These are phyloP conservation scores for Aphelenchoides avenae DNA, from an alignment of 1,140 invertebrate genomes.

Conservation along the genomic window DNA sequence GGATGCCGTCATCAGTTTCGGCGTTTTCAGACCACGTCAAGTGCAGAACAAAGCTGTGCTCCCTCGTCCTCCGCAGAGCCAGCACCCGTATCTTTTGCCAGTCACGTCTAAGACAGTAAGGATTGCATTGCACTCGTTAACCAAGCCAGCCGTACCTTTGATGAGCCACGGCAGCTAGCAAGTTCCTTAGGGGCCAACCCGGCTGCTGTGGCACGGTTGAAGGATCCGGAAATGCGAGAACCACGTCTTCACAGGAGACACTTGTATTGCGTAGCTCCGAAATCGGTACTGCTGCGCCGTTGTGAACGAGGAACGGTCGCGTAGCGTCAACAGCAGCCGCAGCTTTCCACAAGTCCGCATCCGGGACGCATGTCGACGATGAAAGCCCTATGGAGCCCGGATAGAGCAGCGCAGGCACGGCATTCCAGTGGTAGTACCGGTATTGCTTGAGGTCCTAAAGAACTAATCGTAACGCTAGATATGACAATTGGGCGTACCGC, in stretches of 20 bases:
- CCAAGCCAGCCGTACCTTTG: constrained; percentile 20
- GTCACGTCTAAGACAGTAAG: constrained; percentile 34
- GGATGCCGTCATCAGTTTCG: background rate
- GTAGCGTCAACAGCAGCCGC: constrained; percentile 8
- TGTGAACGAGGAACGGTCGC: constrained; percentile 19
- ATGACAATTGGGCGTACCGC: constrained; percentile 13
- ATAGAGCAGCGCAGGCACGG: constrained; percentile 34
- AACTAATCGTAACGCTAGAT: background rate
- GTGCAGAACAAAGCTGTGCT: constrained; percentile 22
- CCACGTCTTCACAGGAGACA: constrained; percentile 14
- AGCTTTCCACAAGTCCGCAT: constrained; percentile 6
- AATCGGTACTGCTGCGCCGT: constrained; percentile 6
- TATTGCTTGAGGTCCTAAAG: constrained; percentile 40
- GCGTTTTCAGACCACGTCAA: constrained; percentile 16
- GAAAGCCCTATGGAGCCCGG: constrained; percentile 12
- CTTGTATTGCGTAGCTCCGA: constrained; percentile 1
- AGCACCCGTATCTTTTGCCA: constrained; percentile 29
- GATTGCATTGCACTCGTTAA: constrained; percentile 10
- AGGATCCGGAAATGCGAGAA: constrained; percentile 34
- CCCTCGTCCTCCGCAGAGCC: constrained; percentile 18
- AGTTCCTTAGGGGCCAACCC: constrained; percentile 39
- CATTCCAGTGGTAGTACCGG: constrained; percentile 36
- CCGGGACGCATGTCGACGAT: background rate
- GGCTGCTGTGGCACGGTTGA: constrained; percentile 11
- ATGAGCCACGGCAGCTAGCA: constrained; percentile 33